Conservation (phyloP, 2,797 vertebrate species). For the Acanthornis magna region DNA sequence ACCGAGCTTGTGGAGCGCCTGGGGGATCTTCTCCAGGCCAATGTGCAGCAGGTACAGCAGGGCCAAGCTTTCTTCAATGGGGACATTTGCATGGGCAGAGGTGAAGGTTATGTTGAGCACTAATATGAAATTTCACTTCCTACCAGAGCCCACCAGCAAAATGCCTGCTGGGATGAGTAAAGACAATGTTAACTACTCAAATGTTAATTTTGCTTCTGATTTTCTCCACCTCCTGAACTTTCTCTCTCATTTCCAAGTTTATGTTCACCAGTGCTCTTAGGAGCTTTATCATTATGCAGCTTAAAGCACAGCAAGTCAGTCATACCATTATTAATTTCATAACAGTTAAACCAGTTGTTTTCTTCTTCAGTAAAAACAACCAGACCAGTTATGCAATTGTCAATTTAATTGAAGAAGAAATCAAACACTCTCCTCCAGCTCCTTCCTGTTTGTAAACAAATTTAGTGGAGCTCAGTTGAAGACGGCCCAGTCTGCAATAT, state of each 20-base stretch:
- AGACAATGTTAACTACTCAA: not conserved
- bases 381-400: conserved; percentile 14
- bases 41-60: conserved; percentile 86
- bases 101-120: not conserved
- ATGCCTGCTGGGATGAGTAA: not conserved
- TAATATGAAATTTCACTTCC: not conserved
- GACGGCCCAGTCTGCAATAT: not conserved
- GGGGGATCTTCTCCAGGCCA: conserved; percentile 92
- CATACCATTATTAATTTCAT: conserved; percentile 13
- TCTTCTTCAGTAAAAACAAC: not conserved
- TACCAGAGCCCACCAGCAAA: not conserved
- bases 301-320: conserved; percentile 10
- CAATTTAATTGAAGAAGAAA: conserved; percentile 8
- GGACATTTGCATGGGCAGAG: not conserved
- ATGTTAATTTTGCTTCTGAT: not conserved
- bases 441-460: conserved; percentile 24
- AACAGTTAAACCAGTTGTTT: conserved; percentile 10
- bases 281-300: not conserved
- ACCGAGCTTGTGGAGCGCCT: conserved; percentile 87
- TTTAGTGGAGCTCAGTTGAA: conserved; percentile 13
- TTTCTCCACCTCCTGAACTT: not conserved
- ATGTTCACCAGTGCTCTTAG: not conserved
- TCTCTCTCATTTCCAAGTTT: not conserved
- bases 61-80: not conserved
- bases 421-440: not conserved